A percentile compares a stretch with the other conserved stretches of the same genome.
Evolutionary conservation across 2,888 invertebrate species (phyloP).

Genomic region (Alviniconcha strummeri): DNA sequence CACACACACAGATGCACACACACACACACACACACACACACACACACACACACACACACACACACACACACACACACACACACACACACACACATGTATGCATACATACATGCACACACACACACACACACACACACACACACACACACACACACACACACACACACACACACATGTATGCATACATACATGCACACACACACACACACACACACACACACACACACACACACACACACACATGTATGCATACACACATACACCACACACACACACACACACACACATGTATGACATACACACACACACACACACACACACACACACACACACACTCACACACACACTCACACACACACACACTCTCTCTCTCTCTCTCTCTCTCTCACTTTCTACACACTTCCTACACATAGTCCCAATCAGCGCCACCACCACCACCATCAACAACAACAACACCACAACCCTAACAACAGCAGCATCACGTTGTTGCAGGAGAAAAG

Average conservation of each 20-base stretch:
- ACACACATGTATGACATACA: too few species aligned
- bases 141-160: not conserved
- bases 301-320: slow-evolving; percentile 2
- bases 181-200: not conserved
- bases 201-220: not conserved
- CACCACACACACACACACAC: not conserved
- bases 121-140: not conserved
- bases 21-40: not conserved
- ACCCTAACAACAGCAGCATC: too few species aligned
- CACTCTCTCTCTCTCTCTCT: not conserved
- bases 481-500: slow-evolving; percentile 55
- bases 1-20: slow-evolving; percentile 10
- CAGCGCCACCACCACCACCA: too few species aligned
- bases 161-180: not conserved
- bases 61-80: slow-evolving; percentile 3
- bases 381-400: too few species aligned
- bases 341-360: not conserved
- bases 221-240: slow-evolving; percentile 20
- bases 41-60: not conserved
- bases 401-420: too few species aligned
- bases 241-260: not conserved
- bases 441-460: too few species aligned
- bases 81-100: slow-evolving; percentile 10
- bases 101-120: not conserved
- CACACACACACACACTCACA: slow-evolving; percentile 15